phyloP scores from a whole-genome alignment of 2,888 invertebrate species.

The Tenthredo amoena region DNA sequence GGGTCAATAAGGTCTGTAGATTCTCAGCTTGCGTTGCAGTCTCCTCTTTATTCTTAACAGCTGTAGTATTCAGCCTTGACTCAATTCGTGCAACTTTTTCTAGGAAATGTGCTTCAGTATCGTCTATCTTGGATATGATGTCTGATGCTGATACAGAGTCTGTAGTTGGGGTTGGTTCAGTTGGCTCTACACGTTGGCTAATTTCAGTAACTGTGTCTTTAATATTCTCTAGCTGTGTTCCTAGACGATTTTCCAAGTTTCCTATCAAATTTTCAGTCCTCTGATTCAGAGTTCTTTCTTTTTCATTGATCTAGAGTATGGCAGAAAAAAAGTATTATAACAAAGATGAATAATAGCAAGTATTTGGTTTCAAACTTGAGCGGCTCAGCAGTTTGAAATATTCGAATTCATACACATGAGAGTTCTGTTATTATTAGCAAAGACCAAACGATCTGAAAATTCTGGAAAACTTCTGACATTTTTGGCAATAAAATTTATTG shows the following conservation, averaged over 20 bases:
- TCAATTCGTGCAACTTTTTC: conserved; percentile 66
- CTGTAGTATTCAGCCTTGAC: conserved; percentile 61
- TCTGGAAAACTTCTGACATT: background rate
- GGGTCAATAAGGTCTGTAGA: conserved; percentile 58
- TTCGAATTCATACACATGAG: background rate
- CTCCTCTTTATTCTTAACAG: conserved; percentile 58
- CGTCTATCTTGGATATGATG: conserved; percentile 65
- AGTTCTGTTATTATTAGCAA: conserved; percentile 58
- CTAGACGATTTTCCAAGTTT: conserved; percentile 79
- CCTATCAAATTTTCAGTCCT: conserved; percentile 82
- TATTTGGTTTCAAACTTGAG: background rate
- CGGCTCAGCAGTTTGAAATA: background rate
- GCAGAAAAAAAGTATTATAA: background rate
- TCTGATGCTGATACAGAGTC: conserved; percentile 54
- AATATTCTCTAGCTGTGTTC: conserved; percentile 76
- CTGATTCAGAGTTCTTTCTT: conserved; percentile 83
- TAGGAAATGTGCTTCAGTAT: conserved; percentile 63
- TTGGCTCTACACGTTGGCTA: conserved; percentile 63
- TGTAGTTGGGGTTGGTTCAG: too few species aligned
- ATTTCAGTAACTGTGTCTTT: conserved; percentile 78
- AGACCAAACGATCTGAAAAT: conserved; percentile 3
- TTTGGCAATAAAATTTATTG: background rate
- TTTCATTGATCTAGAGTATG: conserved; percentile 82
- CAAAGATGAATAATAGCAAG: background rate
- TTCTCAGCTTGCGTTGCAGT: conserved; percentile 59